Percentiles rank a stretch among this genome's conserved stretches.
Conservation (phyloP, 1,140 invertebrate species). For the Rhagoletis pomonella region DNA sequence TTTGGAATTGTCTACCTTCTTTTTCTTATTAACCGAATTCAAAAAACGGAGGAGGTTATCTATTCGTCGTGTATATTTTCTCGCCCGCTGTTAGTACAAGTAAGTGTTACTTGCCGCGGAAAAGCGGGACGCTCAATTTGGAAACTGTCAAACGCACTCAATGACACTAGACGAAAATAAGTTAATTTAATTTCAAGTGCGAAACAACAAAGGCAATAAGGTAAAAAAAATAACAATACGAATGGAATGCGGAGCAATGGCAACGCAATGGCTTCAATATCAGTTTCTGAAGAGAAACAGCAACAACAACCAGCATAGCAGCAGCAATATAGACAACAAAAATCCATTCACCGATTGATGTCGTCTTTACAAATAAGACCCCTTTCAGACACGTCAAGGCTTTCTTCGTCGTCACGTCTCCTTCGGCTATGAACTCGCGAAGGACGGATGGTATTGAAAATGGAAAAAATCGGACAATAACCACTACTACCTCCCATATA, state of each 20-base stretch:
- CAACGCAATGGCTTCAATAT: not conserved
- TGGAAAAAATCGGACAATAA: too few relatives aligned
- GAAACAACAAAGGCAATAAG: not conserved
- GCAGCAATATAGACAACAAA: not conserved
- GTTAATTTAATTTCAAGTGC: slow-evolving; percentile 54
- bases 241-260: too few relatives aligned
- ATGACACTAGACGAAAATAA: slow-evolving; percentile 13
- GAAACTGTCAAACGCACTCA: slow-evolving; percentile 50
- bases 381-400: not conserved
- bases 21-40: too few relatives aligned
- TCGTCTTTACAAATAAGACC: not conserved
- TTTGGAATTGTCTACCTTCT: too few relatives aligned
- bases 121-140: not conserved
- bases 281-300: not conserved
- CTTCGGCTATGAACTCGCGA: too few relatives aligned
- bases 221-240: too few relatives aligned
- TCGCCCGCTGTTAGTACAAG: too few relatives aligned
- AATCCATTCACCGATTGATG: not conserved
- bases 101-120: not conserved
- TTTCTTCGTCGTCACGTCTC: not conserved
- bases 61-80: too few relatives aligned
- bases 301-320: not conserved
- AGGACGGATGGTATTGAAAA: too few relatives aligned
- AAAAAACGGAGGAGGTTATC: too few relatives aligned
- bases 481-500: too few relatives aligned